These are phyloP conservation scores for Actinia equina DNA, from an alignment of 64 coral and sea anemone species.

Conservation along the genomic window DNA sequence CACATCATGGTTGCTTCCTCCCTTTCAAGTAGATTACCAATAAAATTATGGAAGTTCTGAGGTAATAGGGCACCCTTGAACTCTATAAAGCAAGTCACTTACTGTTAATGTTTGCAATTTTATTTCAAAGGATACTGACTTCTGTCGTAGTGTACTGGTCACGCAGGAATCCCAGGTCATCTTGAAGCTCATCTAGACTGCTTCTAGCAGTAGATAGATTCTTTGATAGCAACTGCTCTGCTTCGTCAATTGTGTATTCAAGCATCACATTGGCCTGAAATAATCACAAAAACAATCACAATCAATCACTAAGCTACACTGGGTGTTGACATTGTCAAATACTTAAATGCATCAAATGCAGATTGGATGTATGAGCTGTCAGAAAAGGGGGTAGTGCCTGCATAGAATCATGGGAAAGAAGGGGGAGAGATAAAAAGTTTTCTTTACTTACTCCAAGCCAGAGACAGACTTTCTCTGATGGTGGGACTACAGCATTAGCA, in stretches of 20 bases:
- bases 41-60: too few relatives aligned
- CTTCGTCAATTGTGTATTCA: constrained; percentile 83
- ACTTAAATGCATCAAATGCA: too few relatives aligned
- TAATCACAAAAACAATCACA: too few relatives aligned
- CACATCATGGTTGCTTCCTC: too few relatives aligned
- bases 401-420: too few relatives aligned
- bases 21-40: too few relatives aligned
- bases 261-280: constrained; percentile 97
- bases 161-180: constrained; percentile 88
- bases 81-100: too few relatives aligned
- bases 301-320: too few relatives aligned
- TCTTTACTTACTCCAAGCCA: constrained; percentile 87
- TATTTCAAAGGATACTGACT: constrained; percentile 96
- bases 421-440: background rate
- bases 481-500: constrained; percentile 79
- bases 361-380: too few relatives aligned
- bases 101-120: background rate
- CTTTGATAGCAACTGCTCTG: constrained; percentile 68
- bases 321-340: background rate
- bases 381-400: too few relatives aligned
- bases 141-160: constrained; percentile 95
- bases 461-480: constrained; percentile 93
- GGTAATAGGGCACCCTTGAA: background rate
- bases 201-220: constrained; percentile 73
- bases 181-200: constrained; percentile 63